Evolutionary conservation across 2,113 vertebrate species (phyloP), one percentile per base, ranked within the genome.

Genomic region (Diadophis punctatus): DNA sequence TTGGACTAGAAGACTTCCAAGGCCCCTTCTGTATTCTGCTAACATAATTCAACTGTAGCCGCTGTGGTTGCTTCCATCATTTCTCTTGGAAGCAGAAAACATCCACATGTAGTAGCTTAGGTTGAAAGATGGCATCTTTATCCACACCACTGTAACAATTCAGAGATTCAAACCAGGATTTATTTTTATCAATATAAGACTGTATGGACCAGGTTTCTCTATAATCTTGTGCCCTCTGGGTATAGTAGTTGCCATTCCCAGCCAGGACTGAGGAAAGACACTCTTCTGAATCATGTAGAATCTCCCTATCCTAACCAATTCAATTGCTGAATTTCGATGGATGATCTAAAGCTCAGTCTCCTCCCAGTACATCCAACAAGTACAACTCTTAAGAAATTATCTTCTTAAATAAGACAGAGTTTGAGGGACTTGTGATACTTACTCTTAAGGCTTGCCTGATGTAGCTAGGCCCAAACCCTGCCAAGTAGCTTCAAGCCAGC

Each of bases 401-500:
- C 46, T 87, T 86, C 60, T 48, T 27, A 39, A 49, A 52, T 63
- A 63, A 68, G 91, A 34, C 34, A 91, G 56, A 18, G n/a, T 23
- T 55, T n/a, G 60, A n/a, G 23, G 60, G n/a, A 53, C 39, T 22
- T 27, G 0, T 51, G 53, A 63, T 90, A 93, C 92, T 93, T 93
- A 93, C 92, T 93, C 55, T 90, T 86, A 90, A 89, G 92, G 30
- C 43, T 86, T 22, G 92, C 46, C 68, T 7, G 46, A 52, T 3
- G 92, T 43, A 93, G 52, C 55, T 43, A 63, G 46, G 51, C 88
- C 80, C 92, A 86, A 52, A 56, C 30, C 74, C 55, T 90, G 92
- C 74, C 92, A 60, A 86, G n/a, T 18, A 43, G n/a, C 16, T 34
- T 63, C 92, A 90, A 93, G 80, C 88, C 88, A 63, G 74, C 92